Percentiles rank a stretch among this genome's conserved stretches.
phyloP scores from a whole-genome alignment of 2,113 vertebrate species.

The Eublepharis macularius region DNA sequence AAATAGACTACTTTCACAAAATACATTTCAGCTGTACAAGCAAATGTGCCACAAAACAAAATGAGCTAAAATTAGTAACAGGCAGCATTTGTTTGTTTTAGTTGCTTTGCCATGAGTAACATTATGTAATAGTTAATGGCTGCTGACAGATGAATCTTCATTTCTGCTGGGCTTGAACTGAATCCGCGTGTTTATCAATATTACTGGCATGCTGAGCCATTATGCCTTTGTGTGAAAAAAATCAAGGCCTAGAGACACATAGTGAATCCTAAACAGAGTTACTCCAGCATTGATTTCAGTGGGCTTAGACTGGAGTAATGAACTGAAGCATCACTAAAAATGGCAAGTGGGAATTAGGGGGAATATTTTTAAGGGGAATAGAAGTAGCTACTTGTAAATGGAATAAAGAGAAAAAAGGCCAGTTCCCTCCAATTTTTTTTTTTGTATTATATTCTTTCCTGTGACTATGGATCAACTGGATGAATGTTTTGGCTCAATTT shows the following conservation, averaged over 20 bases:
- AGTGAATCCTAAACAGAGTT: too few relatives aligned
- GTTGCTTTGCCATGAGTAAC: slow-evolving; percentile 29
- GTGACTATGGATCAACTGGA: too few relatives aligned
- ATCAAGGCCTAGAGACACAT: not conserved
- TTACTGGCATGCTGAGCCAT: not conserved
- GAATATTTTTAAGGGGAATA: not conserved
- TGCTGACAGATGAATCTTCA: slow-evolving; percentile 27
- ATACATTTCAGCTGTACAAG: slow-evolving; percentile 5
- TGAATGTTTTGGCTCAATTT: too few relatives aligned
- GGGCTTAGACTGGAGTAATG: too few relatives aligned
- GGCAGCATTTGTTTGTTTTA: not conserved
- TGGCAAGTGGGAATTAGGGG: not conserved
- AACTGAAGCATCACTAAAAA: not conserved
- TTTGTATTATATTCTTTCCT: too few relatives aligned
- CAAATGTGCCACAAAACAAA: slow-evolving; percentile 38
- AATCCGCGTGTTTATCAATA: slow-evolving; percentile 19
- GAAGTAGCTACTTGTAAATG: not conserved
- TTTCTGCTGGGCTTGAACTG: slow-evolving; percentile 25
- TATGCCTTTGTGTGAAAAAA: not conserved
- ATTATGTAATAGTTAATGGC: slow-evolving; percentile 17
- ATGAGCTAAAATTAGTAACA: slow-evolving; percentile 49
- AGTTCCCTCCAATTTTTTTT: not conserved
- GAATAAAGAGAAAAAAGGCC: not conserved
- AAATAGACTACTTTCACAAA: slow-evolving; percentile 14
- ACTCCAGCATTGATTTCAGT: too few relatives aligned